Evolutionary conservation across 1,140 invertebrate genomes (phyloP).

Genomic region (Lepidurus arcticus): DNA sequence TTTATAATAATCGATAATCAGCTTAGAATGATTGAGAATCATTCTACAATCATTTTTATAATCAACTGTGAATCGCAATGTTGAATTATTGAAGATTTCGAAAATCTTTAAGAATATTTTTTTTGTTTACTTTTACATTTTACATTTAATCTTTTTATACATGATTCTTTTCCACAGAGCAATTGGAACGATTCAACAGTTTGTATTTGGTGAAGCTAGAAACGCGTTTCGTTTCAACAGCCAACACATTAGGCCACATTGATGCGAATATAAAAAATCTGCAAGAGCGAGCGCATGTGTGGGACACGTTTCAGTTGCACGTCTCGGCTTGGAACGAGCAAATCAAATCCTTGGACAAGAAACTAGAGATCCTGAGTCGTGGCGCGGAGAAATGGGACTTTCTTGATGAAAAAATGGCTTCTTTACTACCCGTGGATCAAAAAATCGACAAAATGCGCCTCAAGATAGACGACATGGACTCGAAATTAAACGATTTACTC

Average conservation of each 20-base stretch:
- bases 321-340: conserved; percentile 49
- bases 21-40: no score
- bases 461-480: conserved; percentile 38
- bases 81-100: no score
- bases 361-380: conserved; percentile 47
- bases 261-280: conserved; percentile 45
- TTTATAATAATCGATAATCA: no score
- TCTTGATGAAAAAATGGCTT: conserved; percentile 42
- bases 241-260: conserved; percentile 42
- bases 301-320: conserved; percentile 49
- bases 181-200: conserved; percentile 45
- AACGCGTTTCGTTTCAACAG: conserved; percentile 41
- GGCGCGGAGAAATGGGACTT: conserved; percentile 43
- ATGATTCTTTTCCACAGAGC: conserved; percentile 37
- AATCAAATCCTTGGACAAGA: conserved; percentile 47
- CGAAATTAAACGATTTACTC: conserved; percentile 34
- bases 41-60: no score
- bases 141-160: not conserved
- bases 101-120: no score
- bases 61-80: no score
- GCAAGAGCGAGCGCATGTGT: conserved; percentile 46
- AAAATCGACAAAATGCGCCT: conserved; percentile 41
- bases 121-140: not conserved
- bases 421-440: conserved; percentile 41
- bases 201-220: conserved; percentile 45